These are phyloP conservation scores for Holacanthella duospinosa DNA, from an alignment of 2,888 invertebrate species.

Conservation along the genomic window DNA sequence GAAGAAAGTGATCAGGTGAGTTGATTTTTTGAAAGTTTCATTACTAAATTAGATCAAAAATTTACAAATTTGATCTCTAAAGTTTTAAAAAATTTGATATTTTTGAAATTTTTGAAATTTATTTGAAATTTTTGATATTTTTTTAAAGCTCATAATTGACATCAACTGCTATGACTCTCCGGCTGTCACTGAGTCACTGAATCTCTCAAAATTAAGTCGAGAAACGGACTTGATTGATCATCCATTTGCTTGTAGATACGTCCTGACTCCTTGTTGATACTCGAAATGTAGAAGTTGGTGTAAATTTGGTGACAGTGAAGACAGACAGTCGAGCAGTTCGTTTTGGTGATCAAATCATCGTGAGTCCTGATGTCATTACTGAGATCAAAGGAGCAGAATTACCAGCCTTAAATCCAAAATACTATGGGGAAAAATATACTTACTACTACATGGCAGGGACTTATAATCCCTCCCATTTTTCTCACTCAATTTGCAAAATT, in stretches of 20 bases:
- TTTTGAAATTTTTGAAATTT: neutral
- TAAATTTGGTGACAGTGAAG: conserved; percentile 38
- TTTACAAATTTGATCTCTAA: conserved; percentile 7
- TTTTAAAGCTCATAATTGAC: conserved; percentile 40
- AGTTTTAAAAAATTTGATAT: neutral
- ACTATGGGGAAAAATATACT: conserved; percentile 41
- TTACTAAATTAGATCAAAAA: neutral
- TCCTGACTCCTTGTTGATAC: conserved; percentile 22
- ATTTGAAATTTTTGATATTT: neutral
- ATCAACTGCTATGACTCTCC: conserved; percentile 41
- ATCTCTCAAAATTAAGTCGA: conserved; percentile 38
- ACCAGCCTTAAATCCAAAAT: conserved; percentile 44
- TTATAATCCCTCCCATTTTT: conserved; percentile 38
- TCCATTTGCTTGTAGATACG: conserved; percentile 29
- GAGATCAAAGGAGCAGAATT: conserved; percentile 42
- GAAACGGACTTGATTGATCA: conserved; percentile 25
- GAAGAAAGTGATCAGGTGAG: conserved; percentile 41
- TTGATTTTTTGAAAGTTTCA: neutral
- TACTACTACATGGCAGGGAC: conserved; percentile 45
- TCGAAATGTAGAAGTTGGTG: conserved; percentile 17
- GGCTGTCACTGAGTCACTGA: conserved; percentile 41
- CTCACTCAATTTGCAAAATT: conserved; percentile 34
- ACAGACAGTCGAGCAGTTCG: conserved; percentile 41
- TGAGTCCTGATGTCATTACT: conserved; percentile 36
- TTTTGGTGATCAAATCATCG: conserved; percentile 39